Evolutionary conservation across 2,888 invertebrate genomes (phyloP), one percentile per base, ranked within the genome.

Genomic region (Carpatolechia fugitivella): DNA sequence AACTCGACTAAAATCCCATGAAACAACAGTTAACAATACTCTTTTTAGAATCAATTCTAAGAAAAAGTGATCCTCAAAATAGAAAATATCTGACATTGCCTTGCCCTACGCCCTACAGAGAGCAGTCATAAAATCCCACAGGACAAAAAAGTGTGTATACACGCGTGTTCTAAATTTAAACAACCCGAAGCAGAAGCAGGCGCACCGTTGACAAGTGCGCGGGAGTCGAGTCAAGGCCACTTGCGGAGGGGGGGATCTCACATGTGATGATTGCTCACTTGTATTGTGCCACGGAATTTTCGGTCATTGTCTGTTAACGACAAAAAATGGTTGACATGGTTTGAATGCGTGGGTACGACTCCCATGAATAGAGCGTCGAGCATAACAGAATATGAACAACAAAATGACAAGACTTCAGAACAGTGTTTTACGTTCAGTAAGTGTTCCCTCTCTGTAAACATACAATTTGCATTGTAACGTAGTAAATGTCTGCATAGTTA

Each of bases 191-290:
- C 44, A 44, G 40, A 29, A 44, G 44, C 44, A 44, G 44, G 44
- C 44, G 29, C 44, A 44, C 18, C 54, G 56, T 54, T 58, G 58
- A 60, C 57, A 59, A 56, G 59, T 58, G 54, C 54, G 61, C 55
- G 58, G 48, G 60, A 59, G 59, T 50, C 49, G 35, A 59, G 60
- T 59, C 61, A 61, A 61, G 61, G 61, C 57, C 56, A 59, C 47
- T 36, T 8, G 40, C 50, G 49, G 36, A n/a, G 35, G 7, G 33
- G 18, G 48, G 48, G 29, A 24, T n/a, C n/a, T 11, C 20, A 44
- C 44, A 38, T 38, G 24, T 49, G 35, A 49, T 49, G 49, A 49
- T 35, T 18, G 35, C 35, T 49, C 35, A 49, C 35, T 36, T 20
- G 30, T 36, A 7, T 24, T 11, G 16, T 49, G 36, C 18, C 29